A percentile compares a stretch with the other conserved stretches of the same genome.
These are phyloP conservation scores for Chrysolina americana DNA, from an alignment of 2,888 invertebrate species.

Conservation along the genomic window DNA sequence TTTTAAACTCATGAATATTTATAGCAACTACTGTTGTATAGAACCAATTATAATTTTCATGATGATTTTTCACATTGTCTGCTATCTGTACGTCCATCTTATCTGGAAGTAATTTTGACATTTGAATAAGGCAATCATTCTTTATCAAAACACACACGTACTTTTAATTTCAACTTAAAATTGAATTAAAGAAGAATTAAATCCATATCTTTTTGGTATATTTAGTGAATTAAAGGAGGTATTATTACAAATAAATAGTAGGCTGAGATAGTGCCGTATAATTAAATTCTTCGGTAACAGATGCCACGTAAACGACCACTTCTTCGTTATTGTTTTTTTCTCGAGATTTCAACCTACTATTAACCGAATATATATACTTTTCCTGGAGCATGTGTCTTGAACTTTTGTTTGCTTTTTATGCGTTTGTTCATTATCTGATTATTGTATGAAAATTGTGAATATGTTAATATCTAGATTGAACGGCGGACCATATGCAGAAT, in stretches of 20 bases:
- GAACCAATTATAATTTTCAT: conserved; percentile 3
- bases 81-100: conserved; percentile 32
- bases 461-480: not conserved
- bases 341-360: conserved; percentile 39
- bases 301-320: conserved; percentile 55
- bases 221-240: conserved; percentile 63
- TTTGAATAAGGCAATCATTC: conserved; percentile 41
- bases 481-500: conserved; percentile 16
- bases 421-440: conserved; percentile 26
- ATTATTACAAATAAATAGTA: conserved; percentile 65
- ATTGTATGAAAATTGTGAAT: conserved; percentile 10
- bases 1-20: not conserved
- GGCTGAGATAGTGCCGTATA: conserved; percentile 57
- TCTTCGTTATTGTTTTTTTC: conserved; percentile 30
- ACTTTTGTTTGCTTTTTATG: conserved; percentile 31
- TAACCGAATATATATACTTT: conserved; percentile 35
- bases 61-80: conserved; percentile 23
- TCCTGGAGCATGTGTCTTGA: conserved; percentile 34
- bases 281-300: conserved; percentile 64
- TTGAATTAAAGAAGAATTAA: conserved; percentile 55
- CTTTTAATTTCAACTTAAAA: conserved; percentile 53
- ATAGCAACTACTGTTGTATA: not conserved
- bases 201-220: conserved; percentile 50
- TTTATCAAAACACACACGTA: conserved; percentile 31
- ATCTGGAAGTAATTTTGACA: conserved; percentile 22